Evolutionary conservation across 2,113 vertebrate species (phyloP).

Genomic region (Eidolon helvum): DNA sequence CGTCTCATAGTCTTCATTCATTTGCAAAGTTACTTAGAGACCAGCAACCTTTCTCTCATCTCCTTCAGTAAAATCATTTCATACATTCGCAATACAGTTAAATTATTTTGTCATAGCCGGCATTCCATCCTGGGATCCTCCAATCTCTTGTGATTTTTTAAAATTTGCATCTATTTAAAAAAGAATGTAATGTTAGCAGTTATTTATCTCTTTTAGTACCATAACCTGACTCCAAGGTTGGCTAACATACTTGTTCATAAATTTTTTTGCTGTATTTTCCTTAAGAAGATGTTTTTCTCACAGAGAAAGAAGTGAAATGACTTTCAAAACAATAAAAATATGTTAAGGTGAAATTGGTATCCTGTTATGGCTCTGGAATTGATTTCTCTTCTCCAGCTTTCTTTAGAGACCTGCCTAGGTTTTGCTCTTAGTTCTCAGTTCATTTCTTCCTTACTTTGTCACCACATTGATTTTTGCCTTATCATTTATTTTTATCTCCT

Average conservation of each 20-base stretch:
- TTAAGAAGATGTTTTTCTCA: neutral
- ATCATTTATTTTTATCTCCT: neutral
- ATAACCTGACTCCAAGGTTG: neutral
- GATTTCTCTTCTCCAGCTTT: neutral
- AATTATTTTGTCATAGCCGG: neutral
- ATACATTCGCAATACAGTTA: neutral
- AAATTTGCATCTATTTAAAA: neutral
- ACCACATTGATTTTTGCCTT: neutral
- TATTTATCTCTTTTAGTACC: neutral
- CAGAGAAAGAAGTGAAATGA: neutral
- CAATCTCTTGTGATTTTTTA: neutral
- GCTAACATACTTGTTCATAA: neutral
- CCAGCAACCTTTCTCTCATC: neutral
- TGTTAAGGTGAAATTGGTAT: neutral
- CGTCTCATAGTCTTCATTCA: neutral
- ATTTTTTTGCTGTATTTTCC: neutral
- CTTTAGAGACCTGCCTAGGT: neutral
- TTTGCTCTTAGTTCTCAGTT: neutral
- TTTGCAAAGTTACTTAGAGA: neutral
- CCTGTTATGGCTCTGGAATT: neutral
- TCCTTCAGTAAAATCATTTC: neutral
- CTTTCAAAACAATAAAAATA: neutral
- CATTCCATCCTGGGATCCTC: neutral
- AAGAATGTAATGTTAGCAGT: neutral
- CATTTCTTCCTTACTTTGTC: neutral